Conservation (phyloP, 2,797 vertebrate genomes). For the Craterocephalus amniculus region DNA sequence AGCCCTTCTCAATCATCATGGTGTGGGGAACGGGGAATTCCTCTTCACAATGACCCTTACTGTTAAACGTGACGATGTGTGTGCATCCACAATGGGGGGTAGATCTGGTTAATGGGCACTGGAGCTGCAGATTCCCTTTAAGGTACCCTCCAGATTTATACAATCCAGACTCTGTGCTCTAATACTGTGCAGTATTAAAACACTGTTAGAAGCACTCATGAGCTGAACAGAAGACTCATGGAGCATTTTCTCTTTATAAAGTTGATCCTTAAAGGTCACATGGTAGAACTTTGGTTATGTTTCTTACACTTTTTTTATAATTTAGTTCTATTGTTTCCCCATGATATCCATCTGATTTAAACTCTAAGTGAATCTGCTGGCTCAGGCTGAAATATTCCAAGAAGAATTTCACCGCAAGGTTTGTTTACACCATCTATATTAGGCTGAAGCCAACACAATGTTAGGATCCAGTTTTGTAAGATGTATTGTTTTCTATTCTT, state of each 20-base stretch:
- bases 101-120: constrained; percentile 40
- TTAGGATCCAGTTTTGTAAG: constrained; percentile 12
- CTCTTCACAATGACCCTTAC: constrained; percentile 64
- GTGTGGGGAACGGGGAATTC: constrained; percentile 44
- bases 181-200: constrained; percentile 3
- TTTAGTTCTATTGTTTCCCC: background rate
- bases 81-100: constrained; percentile 25
- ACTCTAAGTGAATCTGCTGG: background rate
- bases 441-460: constrained; percentile 24
- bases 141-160: constrained; percentile 9
- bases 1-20: constrained; percentile 41
- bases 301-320: no score
- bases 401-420: background rate
- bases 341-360: background rate
- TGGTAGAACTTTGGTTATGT: no score
- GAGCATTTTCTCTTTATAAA: background rate
- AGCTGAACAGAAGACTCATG: background rate
- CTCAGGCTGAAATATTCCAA: background rate
- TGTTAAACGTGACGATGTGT: constrained; percentile 45
- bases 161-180: constrained; percentile 11
- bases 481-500: constrained; percentile 18
- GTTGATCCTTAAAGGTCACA: background rate
- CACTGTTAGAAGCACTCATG: background rate
- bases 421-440: constrained; percentile 14
- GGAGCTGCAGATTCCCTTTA: constrained; percentile 17